Evolutionary conservation across 2,888 invertebrate genomes (phyloP).

Genomic region (Caenorhabditis becei): DNA sequence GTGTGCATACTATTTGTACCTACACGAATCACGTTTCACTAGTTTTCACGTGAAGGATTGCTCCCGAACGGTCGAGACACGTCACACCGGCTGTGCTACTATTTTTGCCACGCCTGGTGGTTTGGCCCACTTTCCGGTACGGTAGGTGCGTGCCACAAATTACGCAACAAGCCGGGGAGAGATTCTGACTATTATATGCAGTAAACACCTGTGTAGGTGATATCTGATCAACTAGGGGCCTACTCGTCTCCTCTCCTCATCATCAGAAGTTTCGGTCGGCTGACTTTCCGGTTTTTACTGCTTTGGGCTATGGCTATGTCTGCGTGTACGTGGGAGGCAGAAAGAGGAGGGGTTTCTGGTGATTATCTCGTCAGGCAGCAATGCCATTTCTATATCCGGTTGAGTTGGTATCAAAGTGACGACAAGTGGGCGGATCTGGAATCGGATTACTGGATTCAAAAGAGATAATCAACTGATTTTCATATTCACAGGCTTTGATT

Average conservation of each 20-base stretch:
- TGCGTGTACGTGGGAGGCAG: constrained; percentile 4
- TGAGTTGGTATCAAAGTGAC: neutral
- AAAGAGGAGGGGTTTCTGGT: constrained; percentile 30
- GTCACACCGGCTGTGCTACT: constrained; percentile 11
- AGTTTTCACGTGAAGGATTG: constrained; percentile 19
- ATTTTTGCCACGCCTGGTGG: neutral
- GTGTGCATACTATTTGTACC: constrained; percentile 24
- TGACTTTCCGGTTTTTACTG: constrained; percentile 53
- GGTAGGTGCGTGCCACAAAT: neutral
- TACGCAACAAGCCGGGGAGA: neutral
- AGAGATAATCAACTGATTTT: neutral
- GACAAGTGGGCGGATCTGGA: neutral
- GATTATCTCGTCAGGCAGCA: constrained; percentile 40
- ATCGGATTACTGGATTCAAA: neutral
- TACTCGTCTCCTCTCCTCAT: constrained; percentile 1
- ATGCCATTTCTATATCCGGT: constrained; percentile 40
- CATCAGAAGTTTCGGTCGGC: constrained; percentile 49
- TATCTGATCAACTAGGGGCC: constrained; percentile 29
- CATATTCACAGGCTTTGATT: neutral
- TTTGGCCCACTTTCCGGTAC: neutral
- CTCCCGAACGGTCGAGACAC: constrained; percentile 28
- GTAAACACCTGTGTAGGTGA: constrained; percentile 25
- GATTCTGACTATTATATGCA: neutral
- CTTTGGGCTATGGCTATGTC: constrained; percentile 5
- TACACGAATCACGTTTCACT: constrained; percentile 6